Evolutionary conservation across 2,888 invertebrate species (phyloP), one percentile per base, ranked within the genome.

Genomic region (Anoncus sp.): DNA sequence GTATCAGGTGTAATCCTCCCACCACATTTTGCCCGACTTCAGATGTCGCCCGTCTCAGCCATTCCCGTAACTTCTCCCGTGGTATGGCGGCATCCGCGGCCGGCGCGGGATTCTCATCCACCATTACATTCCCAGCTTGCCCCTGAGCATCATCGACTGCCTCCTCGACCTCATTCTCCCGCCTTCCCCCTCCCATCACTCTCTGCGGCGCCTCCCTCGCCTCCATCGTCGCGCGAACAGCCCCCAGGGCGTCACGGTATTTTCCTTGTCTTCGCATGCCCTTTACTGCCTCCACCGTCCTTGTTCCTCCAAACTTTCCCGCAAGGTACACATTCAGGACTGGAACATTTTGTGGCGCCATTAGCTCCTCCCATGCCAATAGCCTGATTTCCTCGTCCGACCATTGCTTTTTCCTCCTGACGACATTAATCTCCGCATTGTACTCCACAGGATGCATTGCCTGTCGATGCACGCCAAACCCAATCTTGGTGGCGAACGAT

Each of bases 281-380:
- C 27, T 62, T 71, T 10, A 71, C 45, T 7, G 60, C 24, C 20
- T 71, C 71, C 5, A 43, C 2, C 12, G 71, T 31, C 6, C 71
- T 40, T 4, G 47, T n/a, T 0, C 20, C 14, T 4, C 27, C n/a
- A 3, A 60, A 6, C 6, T 9, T 20, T 1, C 18, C 18, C 9
- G 10, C 12, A 3, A 71, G 53, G n/a, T 71, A 71, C 1, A 1
- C 12, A 20, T 60, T 71, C 1, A 62, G 20, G 10, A 12, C 20
- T 10, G 3, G 7, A 1, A 18, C 24, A 6, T n/a, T n/a, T 1
- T 1, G 6, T 0, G 71, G 60, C 5, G 62, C 60, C 27, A 51
- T 70, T 0, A 40, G 40, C 22, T 70, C 70, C 12, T 70, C 70
- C 70, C 60, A 70, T 6, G 60, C 70, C 2, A 70, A 20, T 1